Conservation (phyloP, 2,888 invertebrate species). For the Tuta absoluta region DNA sequence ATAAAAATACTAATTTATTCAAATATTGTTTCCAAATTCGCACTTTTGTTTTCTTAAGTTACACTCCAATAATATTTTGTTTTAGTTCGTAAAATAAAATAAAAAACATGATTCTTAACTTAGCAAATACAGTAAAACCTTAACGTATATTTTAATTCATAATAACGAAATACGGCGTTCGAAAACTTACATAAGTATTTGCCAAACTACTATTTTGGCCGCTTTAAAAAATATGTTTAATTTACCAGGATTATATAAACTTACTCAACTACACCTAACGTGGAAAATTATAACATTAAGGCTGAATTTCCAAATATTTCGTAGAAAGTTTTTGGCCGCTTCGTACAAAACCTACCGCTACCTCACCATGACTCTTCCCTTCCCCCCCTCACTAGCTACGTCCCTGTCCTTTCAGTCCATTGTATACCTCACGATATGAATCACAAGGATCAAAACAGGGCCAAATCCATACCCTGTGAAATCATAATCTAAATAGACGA, state of each 20-base stretch:
- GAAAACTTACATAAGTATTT: slow-evolving; percentile 35
- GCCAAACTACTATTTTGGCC: slow-evolving; percentile 23
- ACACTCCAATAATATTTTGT: slow-evolving; percentile 46
- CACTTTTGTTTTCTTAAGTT: slow-evolving; percentile 58
- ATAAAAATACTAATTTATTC: slow-evolving; percentile 74
- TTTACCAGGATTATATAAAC: slow-evolving; percentile 25
- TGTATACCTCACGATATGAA: slow-evolving; percentile 62
- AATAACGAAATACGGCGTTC: slow-evolving; percentile 45
- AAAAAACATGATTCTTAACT: slow-evolving; percentile 47
- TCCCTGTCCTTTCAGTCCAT: slow-evolving; percentile 76
- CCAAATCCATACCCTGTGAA: slow-evolving; percentile 63
- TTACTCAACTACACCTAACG: slow-evolving; percentile 26
- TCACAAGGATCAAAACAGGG: slow-evolving; percentile 58
- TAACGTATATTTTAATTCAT: slow-evolving; percentile 39
- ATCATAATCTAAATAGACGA: slow-evolving; percentile 46
- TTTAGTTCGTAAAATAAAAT: slow-evolving; percentile 38
- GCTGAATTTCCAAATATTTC: slow-evolving; percentile 54
- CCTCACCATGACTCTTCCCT: slow-evolving; percentile 45
- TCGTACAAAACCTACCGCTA: slow-evolving; percentile 76
- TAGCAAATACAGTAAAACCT: slow-evolving; percentile 46
- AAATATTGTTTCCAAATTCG: slow-evolving; percentile 68
- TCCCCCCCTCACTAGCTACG: slow-evolving; percentile 62
- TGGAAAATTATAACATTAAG: slow-evolving; percentile 41
- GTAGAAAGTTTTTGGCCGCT: slow-evolving; percentile 63
- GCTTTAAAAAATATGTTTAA: slow-evolving; percentile 11